Percentiles rank a stretch among this genome's conserved stretches.
phyloP scores from a whole-genome alignment of 2,888 invertebrate genomes.

The Yponomeuta evonymella region DNA sequence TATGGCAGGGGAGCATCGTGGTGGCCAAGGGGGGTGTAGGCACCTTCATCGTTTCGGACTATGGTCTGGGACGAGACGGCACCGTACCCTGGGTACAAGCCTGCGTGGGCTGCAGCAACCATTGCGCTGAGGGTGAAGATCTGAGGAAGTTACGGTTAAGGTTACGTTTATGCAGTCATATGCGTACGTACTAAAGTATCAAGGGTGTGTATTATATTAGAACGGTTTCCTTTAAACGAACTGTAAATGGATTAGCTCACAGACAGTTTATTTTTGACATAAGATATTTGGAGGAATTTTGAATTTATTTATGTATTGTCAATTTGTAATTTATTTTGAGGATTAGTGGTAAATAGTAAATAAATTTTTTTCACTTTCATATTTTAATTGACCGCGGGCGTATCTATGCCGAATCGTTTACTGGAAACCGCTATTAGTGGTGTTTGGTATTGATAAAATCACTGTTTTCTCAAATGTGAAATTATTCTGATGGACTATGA shows the following conservation, averaged over 20 bases:
- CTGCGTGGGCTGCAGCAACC: constrained; percentile 64
- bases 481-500: neutral
- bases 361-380: too few relatives aligned
- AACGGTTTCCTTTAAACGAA: too few relatives aligned
- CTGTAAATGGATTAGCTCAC: too few relatives aligned
- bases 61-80: constrained; percentile 55
- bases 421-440: neutral
- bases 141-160: constrained; percentile 35
- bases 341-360: too few relatives aligned
- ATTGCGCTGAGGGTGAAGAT: constrained; percentile 58
- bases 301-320: too few relatives aligned
- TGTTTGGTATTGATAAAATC: neutral
- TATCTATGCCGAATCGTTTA: too few relatives aligned
- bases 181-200: too few relatives aligned
- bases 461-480: neutral
- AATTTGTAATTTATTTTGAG: too few relatives aligned
- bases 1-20: constrained; percentile 24
- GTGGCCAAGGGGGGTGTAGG: constrained; percentile 24
- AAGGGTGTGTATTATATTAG: too few relatives aligned
- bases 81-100: constrained; percentile 42
- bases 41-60: constrained; percentile 46
- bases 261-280: too few relatives aligned
- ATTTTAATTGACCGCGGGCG: neutral
- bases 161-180: too few relatives aligned
- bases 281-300: too few relatives aligned